Evolutionary conservation across 2,113 vertebrate species (phyloP).

Genomic region (Dinomys branickii): DNA sequence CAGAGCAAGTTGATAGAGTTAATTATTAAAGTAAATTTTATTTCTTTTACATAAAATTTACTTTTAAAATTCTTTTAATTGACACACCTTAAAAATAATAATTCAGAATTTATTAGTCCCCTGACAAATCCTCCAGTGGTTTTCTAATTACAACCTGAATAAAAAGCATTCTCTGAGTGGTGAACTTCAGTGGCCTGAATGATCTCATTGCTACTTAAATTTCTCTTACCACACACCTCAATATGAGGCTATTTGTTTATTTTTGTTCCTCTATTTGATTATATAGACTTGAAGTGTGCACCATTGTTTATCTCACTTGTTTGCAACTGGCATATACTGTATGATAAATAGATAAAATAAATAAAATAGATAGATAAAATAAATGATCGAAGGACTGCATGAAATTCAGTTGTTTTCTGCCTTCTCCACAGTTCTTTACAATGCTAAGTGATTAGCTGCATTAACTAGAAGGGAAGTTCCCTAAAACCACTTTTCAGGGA

Average conservation of each 20-base stretch:
- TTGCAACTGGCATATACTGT: background rate
- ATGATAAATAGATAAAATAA: background rate
- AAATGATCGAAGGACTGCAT: background rate
- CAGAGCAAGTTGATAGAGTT: background rate
- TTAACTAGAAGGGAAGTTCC: background rate
- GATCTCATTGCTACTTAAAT: background rate
- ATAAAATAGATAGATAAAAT: background rate
- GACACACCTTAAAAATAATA: background rate
- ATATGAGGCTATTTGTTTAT: background rate
- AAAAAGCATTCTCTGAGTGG: slow-evolving; percentile 15
- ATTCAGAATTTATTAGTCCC: background rate
- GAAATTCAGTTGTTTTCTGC: background rate
- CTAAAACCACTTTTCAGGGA: background rate
- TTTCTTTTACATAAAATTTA: background rate
- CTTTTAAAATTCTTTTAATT: background rate
- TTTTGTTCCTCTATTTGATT: background rate
- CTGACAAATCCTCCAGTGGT: background rate
- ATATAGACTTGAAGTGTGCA: background rate
- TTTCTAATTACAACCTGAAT: slow-evolving; percentile 5
- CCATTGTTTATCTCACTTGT: background rate
- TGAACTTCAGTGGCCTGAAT: background rate
- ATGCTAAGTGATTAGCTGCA: background rate
- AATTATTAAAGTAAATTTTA: background rate
- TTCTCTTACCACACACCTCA: background rate
- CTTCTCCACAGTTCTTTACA: background rate